Evolutionary conservation across 2,113 vertebrate genomes (phyloP), one percentile per base, ranked within the genome.

Genomic region (Xenopus laevis): DNA sequence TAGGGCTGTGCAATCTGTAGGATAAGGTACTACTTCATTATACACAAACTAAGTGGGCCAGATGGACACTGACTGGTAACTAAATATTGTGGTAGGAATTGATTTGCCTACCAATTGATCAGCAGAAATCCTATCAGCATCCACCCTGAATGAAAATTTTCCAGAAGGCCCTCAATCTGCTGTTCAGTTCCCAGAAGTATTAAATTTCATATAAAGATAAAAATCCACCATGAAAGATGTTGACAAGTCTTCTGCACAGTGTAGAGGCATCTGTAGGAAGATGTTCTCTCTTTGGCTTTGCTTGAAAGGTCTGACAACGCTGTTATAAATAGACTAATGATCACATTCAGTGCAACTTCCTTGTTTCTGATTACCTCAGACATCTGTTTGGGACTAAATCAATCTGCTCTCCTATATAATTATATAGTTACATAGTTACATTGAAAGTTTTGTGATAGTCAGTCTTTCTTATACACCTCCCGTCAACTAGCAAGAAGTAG

Each of bases 41-140:
- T 18, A 8, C 45, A 15, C 15, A 67, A 47, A 47, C 65, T 23
- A 16, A 21, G 46, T 55, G 4, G 67, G 33, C 62, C 67, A 77
- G 66, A 77, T 70, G 74, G 74, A 55, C 30, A 27, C 11, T 18
- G 50, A 27, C 11, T 18, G 50, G 74, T 70, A 77, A 70, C 67
- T 27, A 18, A 45, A 27, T 7, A 45, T 67, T 62, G 65, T 2
- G 46, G 15, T 33, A 61, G 45, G 27, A 20, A 75, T 75, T 68
- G 74, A 64, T 77, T 21, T 64, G 59, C 50, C 21, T 55, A n/a
- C 13, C 9, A 18, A 9, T 17, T 45, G 6, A 17, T 50, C 45
- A 46, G 40, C 11, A 18, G 7, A 50, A 58, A 65, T 65, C 20
- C 71, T 62, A 33, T 74, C 65, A n/a, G 55, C 13, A 8, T 58